These are phyloP conservation scores for Heterotis niloticus DNA, from an alignment of 2,113 vertebrate genomes.

Conservation along the genomic window DNA sequence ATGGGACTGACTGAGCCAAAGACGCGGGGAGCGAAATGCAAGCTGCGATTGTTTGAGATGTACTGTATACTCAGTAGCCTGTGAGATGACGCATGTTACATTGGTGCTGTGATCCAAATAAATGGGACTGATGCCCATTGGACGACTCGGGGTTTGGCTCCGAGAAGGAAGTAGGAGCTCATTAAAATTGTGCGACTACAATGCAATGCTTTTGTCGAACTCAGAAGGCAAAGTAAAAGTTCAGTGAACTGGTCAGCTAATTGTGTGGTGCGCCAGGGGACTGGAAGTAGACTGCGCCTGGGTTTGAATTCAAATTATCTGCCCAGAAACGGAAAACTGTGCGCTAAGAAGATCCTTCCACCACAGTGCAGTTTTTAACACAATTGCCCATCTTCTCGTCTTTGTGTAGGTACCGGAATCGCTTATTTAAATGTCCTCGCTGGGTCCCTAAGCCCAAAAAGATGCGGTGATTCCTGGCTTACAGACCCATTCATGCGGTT, in stretches of 20 bases:
- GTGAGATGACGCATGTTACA: background rate
- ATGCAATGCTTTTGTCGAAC: too few relatives aligned
- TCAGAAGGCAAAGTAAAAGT: background rate
- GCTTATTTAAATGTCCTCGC: too few relatives aligned
- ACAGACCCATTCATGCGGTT: too few relatives aligned
- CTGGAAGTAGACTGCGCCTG: background rate
- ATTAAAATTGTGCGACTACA: too few relatives aligned
- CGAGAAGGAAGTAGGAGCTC: too few relatives aligned
- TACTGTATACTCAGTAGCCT: background rate
- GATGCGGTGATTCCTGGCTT: too few relatives aligned
- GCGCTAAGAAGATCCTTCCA: background rate
- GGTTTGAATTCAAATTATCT: background rate
- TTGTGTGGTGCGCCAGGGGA: background rate
- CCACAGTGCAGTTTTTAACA: background rate
- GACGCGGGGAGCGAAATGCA: background rate
- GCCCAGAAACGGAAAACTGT: background rate
- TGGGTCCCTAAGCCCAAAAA: too few relatives aligned
- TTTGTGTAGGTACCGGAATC: too few relatives aligned
- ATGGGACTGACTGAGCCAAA: background rate
- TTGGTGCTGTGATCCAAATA: constrained; percentile 2
- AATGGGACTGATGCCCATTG: background rate
- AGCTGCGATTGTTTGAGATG: background rate
- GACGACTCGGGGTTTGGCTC: background rate
- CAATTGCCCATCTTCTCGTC: background rate
- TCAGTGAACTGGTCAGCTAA: background rate